phyloP scores from a whole-genome alignment of 1,140 invertebrate genomes.

The Dolichoris vasculosae region DNA sequence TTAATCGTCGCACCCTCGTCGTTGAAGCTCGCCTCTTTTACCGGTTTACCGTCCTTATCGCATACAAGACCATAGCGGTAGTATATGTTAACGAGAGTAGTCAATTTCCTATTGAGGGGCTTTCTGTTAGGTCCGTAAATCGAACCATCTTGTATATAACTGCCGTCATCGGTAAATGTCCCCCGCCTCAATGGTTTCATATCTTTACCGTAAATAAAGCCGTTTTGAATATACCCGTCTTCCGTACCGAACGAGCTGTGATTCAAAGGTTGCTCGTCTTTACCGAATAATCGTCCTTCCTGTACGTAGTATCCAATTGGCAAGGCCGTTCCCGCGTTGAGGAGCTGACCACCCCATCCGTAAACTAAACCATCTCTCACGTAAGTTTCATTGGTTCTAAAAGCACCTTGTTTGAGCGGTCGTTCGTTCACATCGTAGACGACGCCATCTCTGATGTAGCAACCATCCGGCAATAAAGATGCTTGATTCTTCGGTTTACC shows the following conservation, averaged over 20 bases:
- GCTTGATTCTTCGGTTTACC: slow-evolving; percentile 65
- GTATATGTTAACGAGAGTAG: slow-evolving; percentile 61
- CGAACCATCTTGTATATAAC: slow-evolving; percentile 66
- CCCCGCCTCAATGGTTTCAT: slow-evolving; percentile 64
- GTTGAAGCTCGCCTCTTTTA: slow-evolving; percentile 65
- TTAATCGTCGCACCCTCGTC: slow-evolving; percentile 64
- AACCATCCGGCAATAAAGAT: slow-evolving; percentile 68
- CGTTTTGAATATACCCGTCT: slow-evolving; percentile 67
- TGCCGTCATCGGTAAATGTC: slow-evolving; percentile 66
- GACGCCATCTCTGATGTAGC: slow-evolving; percentile 68
- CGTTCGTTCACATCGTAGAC: slow-evolving; percentile 65
- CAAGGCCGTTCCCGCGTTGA: slow-evolving; percentile 66
- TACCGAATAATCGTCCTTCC: slow-evolving; percentile 66
- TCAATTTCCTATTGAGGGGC: slow-evolving; percentile 63
- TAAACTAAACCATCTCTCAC: slow-evolving; percentile 68
- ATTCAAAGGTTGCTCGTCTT: slow-evolving; percentile 66
- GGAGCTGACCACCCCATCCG: slow-evolving; percentile 66
- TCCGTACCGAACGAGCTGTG: slow-evolving; percentile 67
- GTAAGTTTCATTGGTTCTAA: slow-evolving; percentile 68
- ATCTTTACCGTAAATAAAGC: slow-evolving; percentile 66
- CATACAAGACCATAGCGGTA: slow-evolving; percentile 68
- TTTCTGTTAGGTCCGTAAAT: slow-evolving; percentile 63
- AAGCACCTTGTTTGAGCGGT: slow-evolving; percentile 67
- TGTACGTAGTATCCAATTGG: slow-evolving; percentile 65
- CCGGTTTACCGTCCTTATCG: slow-evolving; percentile 66